phyloP scores from a whole-genome alignment of 2,888 invertebrate genomes.

The Ecdyonurus torrentis region DNA sequence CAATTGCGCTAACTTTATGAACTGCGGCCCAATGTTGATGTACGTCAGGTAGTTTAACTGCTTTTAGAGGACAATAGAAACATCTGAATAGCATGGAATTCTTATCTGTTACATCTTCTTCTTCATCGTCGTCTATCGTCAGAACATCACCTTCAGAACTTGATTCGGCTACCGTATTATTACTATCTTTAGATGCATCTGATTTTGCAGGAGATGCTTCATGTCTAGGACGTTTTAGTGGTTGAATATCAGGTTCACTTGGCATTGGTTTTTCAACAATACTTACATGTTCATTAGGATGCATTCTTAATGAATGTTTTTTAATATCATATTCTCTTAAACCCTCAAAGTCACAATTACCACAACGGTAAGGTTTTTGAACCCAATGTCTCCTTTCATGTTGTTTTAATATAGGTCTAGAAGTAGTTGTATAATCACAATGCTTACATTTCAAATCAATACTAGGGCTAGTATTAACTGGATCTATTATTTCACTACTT shows the following conservation, averaged over 20 bases:
- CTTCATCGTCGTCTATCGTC: background rate
- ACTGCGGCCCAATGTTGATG: background rate
- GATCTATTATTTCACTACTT: background rate
- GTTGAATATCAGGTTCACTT: background rate
- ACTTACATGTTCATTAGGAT: background rate
- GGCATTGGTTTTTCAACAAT: background rate
- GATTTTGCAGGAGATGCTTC: background rate
- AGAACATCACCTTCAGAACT: background rate
- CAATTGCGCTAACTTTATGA: background rate
- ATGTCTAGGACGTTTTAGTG: background rate
- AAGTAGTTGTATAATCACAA: background rate
- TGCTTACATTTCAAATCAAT: background rate
- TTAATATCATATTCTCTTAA: background rate
- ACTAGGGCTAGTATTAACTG: background rate
- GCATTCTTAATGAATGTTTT: background rate
- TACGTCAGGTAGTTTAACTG: background rate
- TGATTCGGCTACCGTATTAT: background rate
- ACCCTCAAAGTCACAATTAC: background rate
- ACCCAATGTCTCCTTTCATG: background rate
- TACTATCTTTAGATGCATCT: background rate
- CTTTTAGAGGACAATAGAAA: background rate
- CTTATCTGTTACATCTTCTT: background rate
- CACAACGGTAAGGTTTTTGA: background rate
- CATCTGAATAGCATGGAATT: background rate
- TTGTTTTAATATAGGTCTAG: background rate